These are phyloP conservation scores for Strix aluco DNA, from an alignment of 2,113 vertebrate genomes.

Conservation along the genomic window DNA sequence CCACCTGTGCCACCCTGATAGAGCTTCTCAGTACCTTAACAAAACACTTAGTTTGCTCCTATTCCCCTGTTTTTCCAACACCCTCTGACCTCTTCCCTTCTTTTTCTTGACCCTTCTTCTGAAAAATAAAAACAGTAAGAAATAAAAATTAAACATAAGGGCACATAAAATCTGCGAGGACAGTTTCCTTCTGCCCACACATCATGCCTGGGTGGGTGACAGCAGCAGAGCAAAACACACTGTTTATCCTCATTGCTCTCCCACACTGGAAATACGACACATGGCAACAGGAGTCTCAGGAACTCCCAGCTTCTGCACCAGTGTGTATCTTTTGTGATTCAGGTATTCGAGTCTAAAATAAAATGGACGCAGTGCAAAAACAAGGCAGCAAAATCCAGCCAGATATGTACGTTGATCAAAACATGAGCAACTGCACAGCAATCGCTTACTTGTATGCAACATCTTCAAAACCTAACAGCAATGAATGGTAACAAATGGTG, in stretches of 20 bases:
- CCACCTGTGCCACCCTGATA: fast-evolving
- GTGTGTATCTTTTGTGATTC: background rate
- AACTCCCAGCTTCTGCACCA: background rate
- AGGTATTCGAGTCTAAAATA: background rate
- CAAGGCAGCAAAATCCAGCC: background rate
- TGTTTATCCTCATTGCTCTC: background rate
- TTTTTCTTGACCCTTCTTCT: background rate
- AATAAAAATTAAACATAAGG: background rate
- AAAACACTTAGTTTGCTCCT: background rate
- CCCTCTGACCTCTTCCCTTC: background rate
- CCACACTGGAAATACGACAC: background rate
- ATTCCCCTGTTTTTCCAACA: background rate
- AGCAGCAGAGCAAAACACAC: background rate
- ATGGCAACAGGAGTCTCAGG: background rate
- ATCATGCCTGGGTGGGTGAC: background rate
- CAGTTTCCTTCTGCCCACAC: background rate
- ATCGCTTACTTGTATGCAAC: background rate
- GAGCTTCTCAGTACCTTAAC: background rate
- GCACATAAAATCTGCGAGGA: background rate
- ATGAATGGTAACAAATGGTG: background rate
- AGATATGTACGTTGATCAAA: background rate
- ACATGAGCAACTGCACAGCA: background rate
- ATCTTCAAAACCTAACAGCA: background rate
- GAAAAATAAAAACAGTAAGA: background rate
- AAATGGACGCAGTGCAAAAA: background rate